Evolutionary conservation across 2,888 invertebrate species (phyloP).

Genomic region (Oligia fasciuncula): DNA sequence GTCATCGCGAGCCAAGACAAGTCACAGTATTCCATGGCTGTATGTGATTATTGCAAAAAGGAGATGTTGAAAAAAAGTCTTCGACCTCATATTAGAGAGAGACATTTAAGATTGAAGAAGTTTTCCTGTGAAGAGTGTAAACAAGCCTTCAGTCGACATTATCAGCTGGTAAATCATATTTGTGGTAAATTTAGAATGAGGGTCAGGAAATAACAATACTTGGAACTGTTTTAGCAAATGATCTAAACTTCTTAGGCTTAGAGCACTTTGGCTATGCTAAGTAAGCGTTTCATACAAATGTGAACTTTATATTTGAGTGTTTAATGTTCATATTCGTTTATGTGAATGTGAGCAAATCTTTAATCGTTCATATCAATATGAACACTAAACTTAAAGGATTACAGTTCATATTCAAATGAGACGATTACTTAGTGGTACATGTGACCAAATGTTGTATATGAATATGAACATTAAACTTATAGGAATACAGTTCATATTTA

Average conservation of each 20-base stretch:
- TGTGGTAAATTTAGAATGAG: conserved; percentile 70
- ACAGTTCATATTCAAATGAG: background rate
- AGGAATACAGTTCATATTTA: background rate
- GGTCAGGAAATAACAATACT: conserved; percentile 26
- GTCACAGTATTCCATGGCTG: conserved; percentile 76
- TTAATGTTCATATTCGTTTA: background rate
- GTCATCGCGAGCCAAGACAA: conserved; percentile 71
- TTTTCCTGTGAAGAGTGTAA: conserved; percentile 76
- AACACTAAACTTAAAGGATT: background rate
- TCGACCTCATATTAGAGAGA: conserved; percentile 77
- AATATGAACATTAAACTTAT: background rate
- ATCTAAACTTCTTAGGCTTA: too few relatives aligned
- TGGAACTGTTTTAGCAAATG: background rate
- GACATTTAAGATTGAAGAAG: conserved; percentile 76
- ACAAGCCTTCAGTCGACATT: conserved; percentile 74
- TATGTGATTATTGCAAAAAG: conserved; percentile 83
- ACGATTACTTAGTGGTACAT: too few relatives aligned
- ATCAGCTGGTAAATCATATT: conserved; percentile 76
- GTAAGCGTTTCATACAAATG: background rate
- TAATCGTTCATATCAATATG: background rate
- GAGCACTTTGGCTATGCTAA: background rate
- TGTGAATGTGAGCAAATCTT: background rate
- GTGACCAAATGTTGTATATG: background rate
- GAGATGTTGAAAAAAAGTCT: conserved; percentile 85
- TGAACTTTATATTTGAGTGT: background rate